Conservation (phyloP, 2,797 vertebrate genomes). For the Hemibagrus guttatus region DNA sequence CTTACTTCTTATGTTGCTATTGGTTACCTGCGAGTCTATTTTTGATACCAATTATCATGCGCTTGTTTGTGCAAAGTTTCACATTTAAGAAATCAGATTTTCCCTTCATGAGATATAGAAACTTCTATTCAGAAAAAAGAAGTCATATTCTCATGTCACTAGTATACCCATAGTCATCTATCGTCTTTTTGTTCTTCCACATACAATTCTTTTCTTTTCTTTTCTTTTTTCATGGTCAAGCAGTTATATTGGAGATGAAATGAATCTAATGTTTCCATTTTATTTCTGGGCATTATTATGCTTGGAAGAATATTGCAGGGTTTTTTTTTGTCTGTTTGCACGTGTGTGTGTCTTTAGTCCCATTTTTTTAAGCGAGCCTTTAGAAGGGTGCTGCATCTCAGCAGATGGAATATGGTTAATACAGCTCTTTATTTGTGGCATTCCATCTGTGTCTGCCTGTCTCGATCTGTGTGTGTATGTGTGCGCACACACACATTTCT, state of each 20-base stretch:
- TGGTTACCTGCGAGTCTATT: constrained; percentile 73
- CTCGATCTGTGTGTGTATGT: not conserved
- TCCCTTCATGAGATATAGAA: constrained; percentile 15
- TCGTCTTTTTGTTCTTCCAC: not conserved
- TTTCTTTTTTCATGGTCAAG: constrained; percentile 3
- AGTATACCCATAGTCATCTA: not conserved
- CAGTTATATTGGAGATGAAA: not conserved
- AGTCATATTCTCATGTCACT: not conserved
- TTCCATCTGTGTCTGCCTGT: constrained; percentile 31
- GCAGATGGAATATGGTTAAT: constrained; percentile 37
- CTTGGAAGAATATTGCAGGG: not conserved
- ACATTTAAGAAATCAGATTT: constrained; percentile 48
- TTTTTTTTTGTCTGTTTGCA: not conserved
- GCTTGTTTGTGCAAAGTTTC: constrained; percentile 64
- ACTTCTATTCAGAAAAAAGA: not conserved
- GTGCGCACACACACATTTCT: constrained; percentile 36
- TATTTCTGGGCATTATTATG: not conserved
- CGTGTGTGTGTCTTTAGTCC: constrained; percentile 1
- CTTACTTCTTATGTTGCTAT: constrained; percentile 71
- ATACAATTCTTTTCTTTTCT: not conserved
- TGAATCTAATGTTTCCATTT: not conserved
- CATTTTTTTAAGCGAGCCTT: not conserved
- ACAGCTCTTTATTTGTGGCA: constrained; percentile 21
- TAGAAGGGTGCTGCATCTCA: constrained; percentile 25
- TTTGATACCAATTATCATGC: constrained; percentile 70